phyloP scores from a whole-genome alignment of 2,113 vertebrate species.

The Gavia stellata region DNA sequence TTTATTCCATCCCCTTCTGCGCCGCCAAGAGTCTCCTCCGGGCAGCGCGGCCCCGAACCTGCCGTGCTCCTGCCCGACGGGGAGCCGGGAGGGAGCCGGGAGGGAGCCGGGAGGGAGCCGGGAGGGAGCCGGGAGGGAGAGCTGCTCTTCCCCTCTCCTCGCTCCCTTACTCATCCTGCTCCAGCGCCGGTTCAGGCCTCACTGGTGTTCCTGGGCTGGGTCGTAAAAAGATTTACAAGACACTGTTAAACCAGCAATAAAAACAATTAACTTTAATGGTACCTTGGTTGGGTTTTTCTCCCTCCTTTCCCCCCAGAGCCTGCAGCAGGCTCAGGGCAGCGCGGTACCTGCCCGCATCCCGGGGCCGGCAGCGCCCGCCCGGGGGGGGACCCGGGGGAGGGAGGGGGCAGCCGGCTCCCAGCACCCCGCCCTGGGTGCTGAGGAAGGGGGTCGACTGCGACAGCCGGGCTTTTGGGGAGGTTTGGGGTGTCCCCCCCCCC shows the following conservation, averaged over 20 bases:
- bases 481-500: not conserved
- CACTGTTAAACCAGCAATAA: slow-evolving; percentile 73
- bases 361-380: not conserved
- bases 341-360: not conserved
- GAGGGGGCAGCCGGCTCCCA: not conserved
- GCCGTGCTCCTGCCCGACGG: accelerated
- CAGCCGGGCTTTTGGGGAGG: accelerated
- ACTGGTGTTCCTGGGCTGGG: slow-evolving; percentile 43
- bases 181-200: slow-evolving; percentile 5
- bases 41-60: not conserved
- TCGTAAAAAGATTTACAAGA: slow-evolving; percentile 77
- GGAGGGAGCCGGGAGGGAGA: too few species aligned
- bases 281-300: slow-evolving; percentile 34
- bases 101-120: too few species aligned
- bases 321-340: not conserved
- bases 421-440: not conserved
- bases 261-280: slow-evolving; percentile 78
- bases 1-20: not conserved
- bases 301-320: not conserved
- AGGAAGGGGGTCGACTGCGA: accelerated
- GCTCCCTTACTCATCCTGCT: not conserved
- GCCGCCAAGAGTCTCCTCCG: not conserved
- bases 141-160: not conserved
- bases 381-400: not conserved
- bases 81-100: too few species aligned